Base-by-base conservation (phyloP, 2,113 vertebrate genomes). In the Australoheros scitulus region DNA sequence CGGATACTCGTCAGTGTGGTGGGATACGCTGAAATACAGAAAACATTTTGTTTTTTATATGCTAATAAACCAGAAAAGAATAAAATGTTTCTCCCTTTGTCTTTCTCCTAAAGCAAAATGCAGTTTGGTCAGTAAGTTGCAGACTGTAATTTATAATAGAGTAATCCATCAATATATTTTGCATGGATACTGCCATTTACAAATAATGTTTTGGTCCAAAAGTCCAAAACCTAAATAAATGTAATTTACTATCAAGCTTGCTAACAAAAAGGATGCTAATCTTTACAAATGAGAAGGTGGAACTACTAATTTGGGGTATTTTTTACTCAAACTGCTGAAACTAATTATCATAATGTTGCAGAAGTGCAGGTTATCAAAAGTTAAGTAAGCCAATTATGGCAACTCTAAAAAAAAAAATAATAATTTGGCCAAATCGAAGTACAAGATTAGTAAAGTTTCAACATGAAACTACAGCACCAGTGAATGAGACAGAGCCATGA, bases 11-110 rank as follows among this genome's bases (percentile, higher is more conserved):
- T 91, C 78, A 98, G 22, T 11, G 96, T 84, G 38, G 94, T 91
- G 86, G 98, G 98, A 91, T 99, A 99, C 2, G 76, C 98, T 99
- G 94, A 1, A 91, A 75, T 52, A 84, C 43, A 63, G 55, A 72
- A 55, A 55, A 72, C 47, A 72, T 13, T 17, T 50, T 17, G 2
- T 2, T 50, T 17, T 50, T 47, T 63, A 61, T 32, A 52, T 72
- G 68, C 20, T 14, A 72, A 72, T 72, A 52, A 55, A 55, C 24
- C 68, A 32, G 29, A 70, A 70, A 70, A 29, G 15, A 41, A 68
- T 22, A 29, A 68, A 26, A 47, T 68, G 15, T 22, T 26, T 68
- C 38, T 68, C 64, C 22, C 8, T 18, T 22, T 68, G 64, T 70
- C 22, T 61, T 36, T 50, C 41, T 70, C 41, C 41, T 70, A 29